Evolutionary conservation across 1,140 invertebrate genomes (phyloP).

Genomic region (Potamilus streckersoni): DNA sequence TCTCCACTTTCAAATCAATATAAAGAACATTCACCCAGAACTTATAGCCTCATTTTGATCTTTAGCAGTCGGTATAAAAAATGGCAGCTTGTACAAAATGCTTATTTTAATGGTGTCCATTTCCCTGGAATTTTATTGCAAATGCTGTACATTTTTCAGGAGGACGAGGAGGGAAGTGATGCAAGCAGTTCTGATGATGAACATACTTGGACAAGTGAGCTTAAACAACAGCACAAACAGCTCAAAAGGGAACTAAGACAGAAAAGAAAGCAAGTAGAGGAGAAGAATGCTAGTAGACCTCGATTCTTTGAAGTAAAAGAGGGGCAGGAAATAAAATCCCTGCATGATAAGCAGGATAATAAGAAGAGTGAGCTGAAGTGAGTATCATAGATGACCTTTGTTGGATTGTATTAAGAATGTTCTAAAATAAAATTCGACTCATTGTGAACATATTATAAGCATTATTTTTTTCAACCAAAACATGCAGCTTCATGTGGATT

Average conservation of each 20-base stretch:
- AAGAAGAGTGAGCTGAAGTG: constrained; percentile 68
- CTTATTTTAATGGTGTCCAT: no score
- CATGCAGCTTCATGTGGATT: no score
- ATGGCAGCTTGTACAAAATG: no score
- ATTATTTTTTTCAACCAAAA: no score
- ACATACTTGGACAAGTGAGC: constrained; percentile 80
- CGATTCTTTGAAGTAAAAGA: constrained; percentile 77
- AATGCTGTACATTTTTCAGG: constrained; percentile 25
- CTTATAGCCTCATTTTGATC: no score
- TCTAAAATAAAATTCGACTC: no score
- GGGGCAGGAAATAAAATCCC: constrained; percentile 73
- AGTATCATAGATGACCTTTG: background rate
- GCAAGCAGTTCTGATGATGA: constrained; percentile 79
- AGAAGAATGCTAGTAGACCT: constrained; percentile 58
- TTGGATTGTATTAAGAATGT: no score
- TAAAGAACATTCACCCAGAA: no score
- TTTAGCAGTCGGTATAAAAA: no score
- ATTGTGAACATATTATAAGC: no score
- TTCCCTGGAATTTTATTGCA: no score
- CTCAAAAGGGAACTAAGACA: constrained; percentile 56
- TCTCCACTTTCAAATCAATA: no score
- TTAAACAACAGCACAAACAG: constrained; percentile 79
- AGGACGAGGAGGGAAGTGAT: constrained; percentile 64
- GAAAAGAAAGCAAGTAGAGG: constrained; percentile 9
- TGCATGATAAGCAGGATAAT: constrained; percentile 64